Evolutionary conservation across 2,888 invertebrate genomes (phyloP), one percentile per base, ranked within the genome.

Genomic region (Congeria kusceri): DNA sequence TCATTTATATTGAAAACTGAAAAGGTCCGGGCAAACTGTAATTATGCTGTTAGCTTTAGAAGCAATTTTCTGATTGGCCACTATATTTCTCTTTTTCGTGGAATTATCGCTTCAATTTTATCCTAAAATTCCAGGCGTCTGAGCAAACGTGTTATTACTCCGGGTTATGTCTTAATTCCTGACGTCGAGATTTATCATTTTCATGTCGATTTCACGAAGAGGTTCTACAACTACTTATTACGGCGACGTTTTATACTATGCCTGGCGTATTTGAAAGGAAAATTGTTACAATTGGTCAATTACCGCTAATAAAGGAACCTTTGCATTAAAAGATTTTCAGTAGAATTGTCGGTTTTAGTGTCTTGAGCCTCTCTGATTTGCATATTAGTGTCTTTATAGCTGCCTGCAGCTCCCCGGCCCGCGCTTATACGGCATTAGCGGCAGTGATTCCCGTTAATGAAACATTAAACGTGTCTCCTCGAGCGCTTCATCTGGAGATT

Each of bases 161-260:
- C 47, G 74, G 74, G 74, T 77, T 71, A 75, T 77, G 81, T 81
- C 81, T 77, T 75, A 77, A 81, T 66, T 27, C 44, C 57, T 77
- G 85, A 86, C 85, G 77, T 78, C 68, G 75, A 80, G 80, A 77
- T 83, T 82, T 80, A 83, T 83, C 78, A 80, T 86, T 84, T 80
- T 71, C 71, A 70, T 68, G 69, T 62, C 71, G 73, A 84, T 80
- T 86, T 84, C 83, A 80, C 83, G 82, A 77, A 74, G 64, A 59
- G 63, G 25, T 25, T 63, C 23, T 20, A 46, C 63, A 81, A 66
- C 77, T 20, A 57, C 49, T 81, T 44, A 81, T 81, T 81, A 81
- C 9, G 27, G 56, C 28, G 53, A 47, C 71, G 64, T 46, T 77
- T 71, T 70, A 81, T 77, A 69, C 81, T 64, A 70, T 64, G 61